These are phyloP conservation scores for Stictonetta naevosa DNA, from an alignment of 2,113 vertebrate genomes.

Conservation along the genomic window DNA sequence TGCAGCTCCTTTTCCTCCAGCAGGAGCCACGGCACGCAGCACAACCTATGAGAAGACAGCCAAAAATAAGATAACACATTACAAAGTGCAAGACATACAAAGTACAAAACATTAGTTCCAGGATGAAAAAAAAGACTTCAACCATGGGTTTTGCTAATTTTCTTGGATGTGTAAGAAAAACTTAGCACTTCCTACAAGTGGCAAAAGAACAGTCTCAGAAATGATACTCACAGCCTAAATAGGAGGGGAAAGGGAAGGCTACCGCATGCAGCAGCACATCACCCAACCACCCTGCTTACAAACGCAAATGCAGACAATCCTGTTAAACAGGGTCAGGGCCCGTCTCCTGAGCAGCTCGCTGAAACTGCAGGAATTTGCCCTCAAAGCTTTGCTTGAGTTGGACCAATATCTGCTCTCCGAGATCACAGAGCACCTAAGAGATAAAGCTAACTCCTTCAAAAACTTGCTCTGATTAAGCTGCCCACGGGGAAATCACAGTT, in stretches of 20 bases:
- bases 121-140: background rate
- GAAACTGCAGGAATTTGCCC: constrained; percentile 38
- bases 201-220: background rate
- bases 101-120: background rate
- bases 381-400: background rate
- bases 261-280: background rate
- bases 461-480: background rate
- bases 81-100: background rate
- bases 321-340: constrained; percentile 4
- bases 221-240: background rate
- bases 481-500: background rate
- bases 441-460: background rate
- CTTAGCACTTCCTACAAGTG: rapidly evolving
- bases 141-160: background rate
- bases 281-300: background rate
- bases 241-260: background rate
- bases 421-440: background rate
- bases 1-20: background rate
- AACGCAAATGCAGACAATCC: background rate
- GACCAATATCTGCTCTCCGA: background rate
- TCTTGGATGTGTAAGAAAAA: background rate
- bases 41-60: background rate
- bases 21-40: rapidly evolving
- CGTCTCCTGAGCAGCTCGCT: background rate
- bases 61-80: background rate